These are phyloP conservation scores for Drosophila neocordata DNA, from an alignment of 1,140 invertebrate genomes.

Conservation along the genomic window DNA sequence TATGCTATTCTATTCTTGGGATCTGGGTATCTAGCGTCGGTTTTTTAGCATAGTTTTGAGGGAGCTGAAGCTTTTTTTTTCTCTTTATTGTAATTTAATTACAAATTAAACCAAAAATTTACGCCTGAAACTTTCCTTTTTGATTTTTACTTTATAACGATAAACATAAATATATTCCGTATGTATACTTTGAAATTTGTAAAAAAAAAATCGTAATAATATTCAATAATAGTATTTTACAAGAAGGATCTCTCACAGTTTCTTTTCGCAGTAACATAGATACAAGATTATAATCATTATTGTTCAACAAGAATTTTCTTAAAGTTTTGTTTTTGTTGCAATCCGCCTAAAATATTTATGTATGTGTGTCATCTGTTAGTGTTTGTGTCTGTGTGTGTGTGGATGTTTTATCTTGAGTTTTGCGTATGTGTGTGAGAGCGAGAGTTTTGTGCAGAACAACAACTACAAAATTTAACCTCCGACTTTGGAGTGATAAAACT, in stretches of 20 bases:
- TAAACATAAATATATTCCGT: constrained; percentile 73
- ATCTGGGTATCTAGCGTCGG: constrained; percentile 10
- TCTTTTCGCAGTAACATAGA: constrained; percentile 57
- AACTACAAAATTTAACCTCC: constrained; percentile 77
- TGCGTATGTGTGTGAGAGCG: constrained; percentile 58
- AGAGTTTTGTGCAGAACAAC: constrained; percentile 79
- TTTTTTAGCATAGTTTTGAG: constrained; percentile 5
- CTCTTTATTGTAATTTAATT: constrained; percentile 70
- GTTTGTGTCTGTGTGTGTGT: constrained; percentile 24
- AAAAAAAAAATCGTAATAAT: constrained; percentile 59
- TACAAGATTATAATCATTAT: constrained; percentile 65
- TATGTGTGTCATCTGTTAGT: constrained; percentile 19
- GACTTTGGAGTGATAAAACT: constrained; percentile 79
- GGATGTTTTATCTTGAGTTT: constrained; percentile 24
- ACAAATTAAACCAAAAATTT: constrained; percentile 60
- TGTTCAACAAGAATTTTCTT: constrained; percentile 74
- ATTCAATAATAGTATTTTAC: constrained; percentile 74
- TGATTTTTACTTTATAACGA: constrained; percentile 69
- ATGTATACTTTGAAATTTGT: constrained; percentile 56
- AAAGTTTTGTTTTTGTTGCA: constrained; percentile 15
- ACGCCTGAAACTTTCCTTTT: constrained; percentile 30
- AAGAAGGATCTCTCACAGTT: constrained; percentile 57
- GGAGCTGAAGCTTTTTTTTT: constrained; percentile 17
- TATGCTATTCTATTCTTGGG: constrained; percentile 12
- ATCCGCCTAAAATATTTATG: constrained; percentile 42